Evolutionary conservation across 2,888 invertebrate genomes (phyloP).

Genomic region (Ormyrus thymus): DNA sequence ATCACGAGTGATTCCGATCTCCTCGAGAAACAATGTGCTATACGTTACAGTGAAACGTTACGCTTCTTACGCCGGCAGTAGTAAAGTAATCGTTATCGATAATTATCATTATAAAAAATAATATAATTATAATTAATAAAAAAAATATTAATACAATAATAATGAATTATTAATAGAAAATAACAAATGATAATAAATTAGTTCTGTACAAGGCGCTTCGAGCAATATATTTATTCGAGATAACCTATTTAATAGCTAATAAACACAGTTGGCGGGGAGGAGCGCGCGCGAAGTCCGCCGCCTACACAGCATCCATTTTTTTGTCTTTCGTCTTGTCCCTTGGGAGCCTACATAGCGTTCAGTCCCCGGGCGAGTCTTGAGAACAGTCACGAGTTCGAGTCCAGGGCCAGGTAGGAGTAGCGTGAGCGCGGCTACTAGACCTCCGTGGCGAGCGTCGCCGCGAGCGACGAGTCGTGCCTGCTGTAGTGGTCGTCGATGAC

Average conservation of each 20-base stretch:
- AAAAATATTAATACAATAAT: slow-evolving; percentile 63
- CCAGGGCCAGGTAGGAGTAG: slow-evolving; percentile 2
- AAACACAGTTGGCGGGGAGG: slow-evolving; percentile 49
- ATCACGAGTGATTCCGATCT: slow-evolving; percentile 45
- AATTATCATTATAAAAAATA: slow-evolving; percentile 39
- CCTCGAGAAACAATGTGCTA: not conserved
- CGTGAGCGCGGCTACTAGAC: slow-evolving; percentile 77
- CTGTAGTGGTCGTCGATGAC: slow-evolving; percentile 86
- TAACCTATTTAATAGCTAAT: slow-evolving; percentile 66
- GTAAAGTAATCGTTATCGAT: slow-evolving; percentile 48
- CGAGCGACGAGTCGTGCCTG: slow-evolving; percentile 76
- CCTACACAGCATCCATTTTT: slow-evolving; percentile 67
- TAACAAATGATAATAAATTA: slow-evolving; percentile 75
- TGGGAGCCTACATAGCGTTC: not conserved
- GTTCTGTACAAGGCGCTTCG: slow-evolving; percentile 74
- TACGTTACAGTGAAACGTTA: slow-evolving; percentile 1
- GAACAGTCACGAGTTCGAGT: not conserved
- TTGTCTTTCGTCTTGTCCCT: slow-evolving; percentile 40
- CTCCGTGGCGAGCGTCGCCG: slow-evolving; percentile 84
- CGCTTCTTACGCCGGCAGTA: slow-evolving; percentile 27
- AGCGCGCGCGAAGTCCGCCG: slow-evolving; percentile 56
- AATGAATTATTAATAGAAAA: slow-evolving; percentile 69
- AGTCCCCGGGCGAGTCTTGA: not conserved
- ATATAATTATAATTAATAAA: slow-evolving; percentile 40
- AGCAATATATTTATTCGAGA: slow-evolving; percentile 62